Evolutionary conservation across 2,888 invertebrate genomes (phyloP), one percentile per base, ranked within the genome.

Genomic region (Nebria brevicollis): DNA sequence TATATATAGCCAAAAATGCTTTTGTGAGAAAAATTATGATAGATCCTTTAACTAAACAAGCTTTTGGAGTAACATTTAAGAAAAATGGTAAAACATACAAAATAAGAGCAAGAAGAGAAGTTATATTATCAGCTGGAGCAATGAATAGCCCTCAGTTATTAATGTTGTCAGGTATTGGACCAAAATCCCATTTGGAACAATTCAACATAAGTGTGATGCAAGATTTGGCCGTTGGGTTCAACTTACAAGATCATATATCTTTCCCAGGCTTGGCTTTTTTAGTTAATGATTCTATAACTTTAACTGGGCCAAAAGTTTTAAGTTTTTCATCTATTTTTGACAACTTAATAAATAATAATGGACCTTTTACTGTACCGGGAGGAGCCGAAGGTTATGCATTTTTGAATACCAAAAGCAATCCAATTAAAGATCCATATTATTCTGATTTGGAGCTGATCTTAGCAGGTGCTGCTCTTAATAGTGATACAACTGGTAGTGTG

Each of bases 81-180:
- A 94, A 94, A 87, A 90, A 92, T 83, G 91, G 91, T 41, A 89
- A 86, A 85, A 91, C 90, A 85, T 92, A 89, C 82, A 85, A 86
- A 2, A 90, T 91, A 0, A 87, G 88, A 4, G 95, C 95, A 2
- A 91, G 90, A 13, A 95, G 94, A 83, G 97, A 96, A 89, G 92
- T 97, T 0, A 92, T 97, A 77, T 88, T 97, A 42, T 93, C 94
- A 7, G 96, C 96, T 0, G 97, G 97, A 2, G 90, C 95, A 0
- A 93, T 97, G 42, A 96, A 95, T 84, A 95, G 96, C 1, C 96
- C 97, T 0, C 97, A 97, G 86, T 88, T 97, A 3, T 88, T 97
- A 72, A 94, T 97, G 95, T 87, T 97, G 13, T 96, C 96, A 0
- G 97, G 97, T 11, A 90, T 97, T 42, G 95, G 95, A 0, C 95